A percentile compares a stretch with the other conserved stretches of the same genome.
These are phyloP conservation scores for Pagetopsis macropterus DNA, from an alignment of 2,797 vertebrate genomes.

Conservation along the genomic window DNA sequence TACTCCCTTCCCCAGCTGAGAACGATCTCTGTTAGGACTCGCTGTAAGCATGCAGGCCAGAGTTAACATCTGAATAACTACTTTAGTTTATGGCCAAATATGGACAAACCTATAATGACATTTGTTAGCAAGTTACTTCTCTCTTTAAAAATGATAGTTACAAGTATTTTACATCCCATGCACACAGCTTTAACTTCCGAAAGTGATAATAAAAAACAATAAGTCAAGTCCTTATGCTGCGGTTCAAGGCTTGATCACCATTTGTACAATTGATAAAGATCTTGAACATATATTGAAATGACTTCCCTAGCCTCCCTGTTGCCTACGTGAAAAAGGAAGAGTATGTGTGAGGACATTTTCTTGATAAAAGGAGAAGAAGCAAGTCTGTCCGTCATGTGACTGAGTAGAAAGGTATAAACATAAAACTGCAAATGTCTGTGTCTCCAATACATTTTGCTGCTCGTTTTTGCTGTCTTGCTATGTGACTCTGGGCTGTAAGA, in stretches of 20 bases:
- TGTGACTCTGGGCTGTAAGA: conserved; percentile 32
- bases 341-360: conserved; percentile 8
- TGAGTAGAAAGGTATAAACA: conserved; percentile 25
- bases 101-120: neutral
- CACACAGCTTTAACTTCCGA: neutral
- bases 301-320: neutral
- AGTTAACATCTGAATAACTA: neutral
- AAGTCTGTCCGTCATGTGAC: conserved; percentile 23
- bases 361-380: conserved; percentile 33
- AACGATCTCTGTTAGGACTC: conserved; percentile 34
- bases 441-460: conserved; percentile 1
- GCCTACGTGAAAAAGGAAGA: conserved; percentile 3
- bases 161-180: neutral
- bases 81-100: neutral
- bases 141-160: neutral
- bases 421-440: conserved; percentile 27
- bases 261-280: neutral
- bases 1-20: conserved; percentile 64
- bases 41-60: neutral
- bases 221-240: neutral
- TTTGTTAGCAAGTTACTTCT: neutral
- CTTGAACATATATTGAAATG: conserved; percentile 27
- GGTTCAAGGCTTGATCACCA: neutral
- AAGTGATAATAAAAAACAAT: neutral
- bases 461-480: conserved; percentile 43